Evolutionary conservation across 30 jellyfish, hydroid and myxozoan genomes (phyloP).

Genomic region (Turritopsis dohrnii): DNA sequence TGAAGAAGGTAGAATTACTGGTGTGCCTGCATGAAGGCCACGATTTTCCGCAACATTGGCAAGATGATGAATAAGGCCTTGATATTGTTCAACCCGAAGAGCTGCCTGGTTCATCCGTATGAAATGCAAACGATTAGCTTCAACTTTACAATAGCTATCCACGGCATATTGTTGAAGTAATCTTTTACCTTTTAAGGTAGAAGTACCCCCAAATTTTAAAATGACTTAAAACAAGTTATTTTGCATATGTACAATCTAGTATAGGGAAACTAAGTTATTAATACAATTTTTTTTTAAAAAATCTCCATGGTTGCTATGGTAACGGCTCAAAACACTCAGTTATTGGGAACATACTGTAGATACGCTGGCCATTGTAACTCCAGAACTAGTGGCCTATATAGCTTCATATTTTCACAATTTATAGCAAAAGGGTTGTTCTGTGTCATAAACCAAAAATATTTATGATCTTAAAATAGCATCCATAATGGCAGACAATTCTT

Average conservation of each 20-base stretch:
- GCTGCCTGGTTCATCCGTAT: no score
- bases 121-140: no score
- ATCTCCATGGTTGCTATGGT: background rate
- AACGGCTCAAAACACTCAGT: background rate
- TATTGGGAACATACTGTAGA: background rate
- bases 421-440: no score
- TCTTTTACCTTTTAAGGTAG: background rate
- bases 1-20: no score
- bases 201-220: constrained; percentile 7
- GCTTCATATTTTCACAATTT: background rate
- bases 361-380: background rate
- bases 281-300: background rate
- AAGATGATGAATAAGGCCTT: no score
- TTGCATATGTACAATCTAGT: background rate
- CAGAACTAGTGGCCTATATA: background rate
- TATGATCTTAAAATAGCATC: background rate
- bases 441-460: background rate
- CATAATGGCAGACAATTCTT: background rate
- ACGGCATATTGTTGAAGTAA: background rate
- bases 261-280: background rate
- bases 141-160: background rate
- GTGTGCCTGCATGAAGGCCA: no score
- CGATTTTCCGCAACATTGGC: no score
- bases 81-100: no score
- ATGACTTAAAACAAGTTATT: background rate